Percentiles rank a stretch among this genome's conserved stretches.
phyloP scores from a whole-genome alignment of 1,140 invertebrate genomes.

The Ptiloglossa arizonensis region DNA sequence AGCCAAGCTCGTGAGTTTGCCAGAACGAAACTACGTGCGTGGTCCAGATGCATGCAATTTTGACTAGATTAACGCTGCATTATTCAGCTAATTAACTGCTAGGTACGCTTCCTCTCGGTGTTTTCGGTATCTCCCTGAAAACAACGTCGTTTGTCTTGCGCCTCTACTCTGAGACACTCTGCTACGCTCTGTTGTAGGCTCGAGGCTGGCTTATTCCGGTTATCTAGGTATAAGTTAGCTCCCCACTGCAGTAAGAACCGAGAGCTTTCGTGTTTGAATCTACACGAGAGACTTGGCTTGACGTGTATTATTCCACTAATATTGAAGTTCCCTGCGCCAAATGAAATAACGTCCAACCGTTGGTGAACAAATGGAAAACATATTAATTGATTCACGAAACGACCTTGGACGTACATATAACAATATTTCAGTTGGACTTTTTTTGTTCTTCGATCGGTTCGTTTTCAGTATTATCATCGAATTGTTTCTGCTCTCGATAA shows the following conservation, averaged over 20 bases:
- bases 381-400: not conserved
- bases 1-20: constrained; percentile 61
- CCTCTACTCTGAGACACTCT: constrained; percentile 44
- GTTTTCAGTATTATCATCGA: not conserved
- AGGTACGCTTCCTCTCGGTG: constrained; percentile 63
- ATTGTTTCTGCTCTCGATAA: not conserved
- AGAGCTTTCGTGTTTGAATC: constrained; percentile 17
- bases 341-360: not conserved
- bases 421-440: too few relatives aligned
- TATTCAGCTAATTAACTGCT: constrained; percentile 79
- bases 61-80: constrained; percentile 79
- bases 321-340: not conserved
- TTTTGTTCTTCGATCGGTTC: not conserved
- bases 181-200: constrained; percentile 28
- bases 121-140: constrained; percentile 66
- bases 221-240: constrained; percentile 6
- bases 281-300: not conserved
- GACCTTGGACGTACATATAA: too few relatives aligned
- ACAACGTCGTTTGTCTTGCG: constrained; percentile 70
- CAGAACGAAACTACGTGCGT: constrained; percentile 70
- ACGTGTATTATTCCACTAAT: not conserved
- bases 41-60: constrained; percentile 77
- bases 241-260: constrained; percentile 11
- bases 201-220: constrained; percentile 33
- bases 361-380: not conserved